Conservation (phyloP, 2,888 invertebrate species). For the Invenusta paracnida region DNA sequence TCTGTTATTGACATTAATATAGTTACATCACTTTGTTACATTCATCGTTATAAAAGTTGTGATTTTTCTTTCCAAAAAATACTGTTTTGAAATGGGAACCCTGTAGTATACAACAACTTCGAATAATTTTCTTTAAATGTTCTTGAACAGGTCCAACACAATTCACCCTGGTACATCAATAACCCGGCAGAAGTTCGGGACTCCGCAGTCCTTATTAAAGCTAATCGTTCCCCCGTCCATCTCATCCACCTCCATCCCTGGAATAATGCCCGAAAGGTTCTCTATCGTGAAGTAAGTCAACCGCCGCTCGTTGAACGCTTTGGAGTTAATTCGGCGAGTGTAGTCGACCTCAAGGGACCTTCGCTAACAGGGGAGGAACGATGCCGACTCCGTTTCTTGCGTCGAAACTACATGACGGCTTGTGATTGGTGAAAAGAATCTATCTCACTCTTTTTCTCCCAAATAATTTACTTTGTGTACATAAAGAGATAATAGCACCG, state of each 20-base stretch:
- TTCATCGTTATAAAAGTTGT: neutral
- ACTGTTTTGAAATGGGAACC: no score
- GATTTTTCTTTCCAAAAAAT: no score
- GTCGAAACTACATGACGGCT: neutral
- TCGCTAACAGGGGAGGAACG: neutral
- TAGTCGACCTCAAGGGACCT: neutral
- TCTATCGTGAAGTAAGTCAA: neutral
- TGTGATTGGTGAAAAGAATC: neutral
- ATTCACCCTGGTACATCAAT: conserved; percentile 41
- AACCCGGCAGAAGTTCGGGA: conserved; percentile 38
- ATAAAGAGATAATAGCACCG: no score
- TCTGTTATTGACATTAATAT: no score
- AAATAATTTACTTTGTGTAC: no score
- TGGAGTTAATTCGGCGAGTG: neutral
- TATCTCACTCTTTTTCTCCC: no score
- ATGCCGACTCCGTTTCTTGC: neutral
- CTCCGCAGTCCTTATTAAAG: conserved; percentile 38
- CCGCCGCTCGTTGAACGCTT: conserved; percentile 31
- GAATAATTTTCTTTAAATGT: no score
- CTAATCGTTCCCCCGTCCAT: neutral
- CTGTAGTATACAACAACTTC: no score
- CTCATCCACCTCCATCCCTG: conserved; percentile 36
- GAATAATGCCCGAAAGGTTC: conserved; percentile 40
- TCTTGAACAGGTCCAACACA: conserved; percentile 42
- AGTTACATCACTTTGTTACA: no score